A percentile compares a stretch with the other conserved stretches of the same genome.
Evolutionary conservation across 2,797 vertebrate genomes (phyloP).

Genomic region (Myotis pilosus): DNA sequence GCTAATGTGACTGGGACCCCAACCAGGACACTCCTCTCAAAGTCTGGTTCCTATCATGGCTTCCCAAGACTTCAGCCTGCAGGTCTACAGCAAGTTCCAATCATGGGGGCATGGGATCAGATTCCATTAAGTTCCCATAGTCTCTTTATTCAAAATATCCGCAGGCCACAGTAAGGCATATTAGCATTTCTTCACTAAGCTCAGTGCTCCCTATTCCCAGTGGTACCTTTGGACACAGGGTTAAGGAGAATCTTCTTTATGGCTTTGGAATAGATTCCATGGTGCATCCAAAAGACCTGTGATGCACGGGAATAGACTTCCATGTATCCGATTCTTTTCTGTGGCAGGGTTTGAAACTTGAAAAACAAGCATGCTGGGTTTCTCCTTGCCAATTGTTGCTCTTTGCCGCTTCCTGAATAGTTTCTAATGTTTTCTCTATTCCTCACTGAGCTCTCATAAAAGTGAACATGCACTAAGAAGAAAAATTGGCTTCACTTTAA

Average conservation of each 20-base stretch:
- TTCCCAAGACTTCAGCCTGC: neutral
- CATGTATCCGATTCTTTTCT: too few relatives aligned
- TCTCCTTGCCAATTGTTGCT: neutral
- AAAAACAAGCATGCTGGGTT: neutral
- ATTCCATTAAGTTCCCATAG: fast-evolving
- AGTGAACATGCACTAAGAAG: neutral
- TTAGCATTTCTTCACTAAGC: neutral
- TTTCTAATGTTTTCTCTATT: neutral
- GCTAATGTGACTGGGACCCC: neutral
- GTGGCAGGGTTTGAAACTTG: neutral
- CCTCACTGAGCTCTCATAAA: conserved; percentile 4
- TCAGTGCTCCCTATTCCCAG: neutral
- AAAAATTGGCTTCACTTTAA: neutral
- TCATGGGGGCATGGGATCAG: neutral
- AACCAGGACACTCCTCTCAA: neutral
- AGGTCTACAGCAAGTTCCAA: neutral
- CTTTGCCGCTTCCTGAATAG: neutral
- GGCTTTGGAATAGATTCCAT: neutral
- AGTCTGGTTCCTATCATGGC: neutral
- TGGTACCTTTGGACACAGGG: neutral
- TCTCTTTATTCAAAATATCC: neutral
- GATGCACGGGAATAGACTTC: neutral
- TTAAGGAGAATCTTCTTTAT: neutral
- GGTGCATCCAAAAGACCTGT: neutral
- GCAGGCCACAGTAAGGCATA: neutral